Percentiles rank a stretch among this genome's conserved stretches.
Conservation (phyloP, 2,113 vertebrate genomes). For the Epinephelus moara region DNA sequence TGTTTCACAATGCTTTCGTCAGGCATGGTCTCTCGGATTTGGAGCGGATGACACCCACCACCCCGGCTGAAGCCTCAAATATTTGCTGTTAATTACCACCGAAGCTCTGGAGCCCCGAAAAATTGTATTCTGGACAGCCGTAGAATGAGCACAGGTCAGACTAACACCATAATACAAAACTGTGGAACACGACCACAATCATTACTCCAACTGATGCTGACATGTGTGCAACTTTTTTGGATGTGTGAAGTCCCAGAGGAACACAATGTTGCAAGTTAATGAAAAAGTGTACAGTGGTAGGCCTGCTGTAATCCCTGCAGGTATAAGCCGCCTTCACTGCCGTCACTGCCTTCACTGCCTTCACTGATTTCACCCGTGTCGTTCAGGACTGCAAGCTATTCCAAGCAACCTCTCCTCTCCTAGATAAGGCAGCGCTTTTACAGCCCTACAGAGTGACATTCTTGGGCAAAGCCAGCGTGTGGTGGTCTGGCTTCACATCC, state of each 20-base stretch:
- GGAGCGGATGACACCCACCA: too few relatives aligned
- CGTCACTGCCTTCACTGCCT: neutral
- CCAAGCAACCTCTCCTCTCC: constrained; percentile 16
- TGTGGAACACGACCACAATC: neutral
- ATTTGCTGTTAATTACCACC: too few relatives aligned
- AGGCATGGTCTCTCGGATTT: too few relatives aligned
- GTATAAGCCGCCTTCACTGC: constrained; percentile 18
- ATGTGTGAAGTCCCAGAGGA: constrained; percentile 24
- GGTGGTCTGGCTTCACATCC: neutral
- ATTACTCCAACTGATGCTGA: neutral
- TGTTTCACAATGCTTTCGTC: too few relatives aligned
- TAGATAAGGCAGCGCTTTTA: neutral
- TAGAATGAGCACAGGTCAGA: neutral
- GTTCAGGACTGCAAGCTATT: constrained; percentile 28
- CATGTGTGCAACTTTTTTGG: constrained; percentile 10
- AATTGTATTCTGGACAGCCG: too few relatives aligned
- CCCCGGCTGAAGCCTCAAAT: too few relatives aligned
- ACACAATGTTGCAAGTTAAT: constrained; percentile 25
- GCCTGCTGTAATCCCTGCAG: constrained; percentile 35
- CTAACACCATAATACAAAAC: neutral
- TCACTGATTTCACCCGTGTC: constrained; percentile 28
- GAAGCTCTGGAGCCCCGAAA: too few relatives aligned
- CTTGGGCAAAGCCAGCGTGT: constrained; percentile 2
- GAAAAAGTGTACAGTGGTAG: constrained; percentile 15
- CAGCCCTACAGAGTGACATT: constrained; percentile 8